Conservation (phyloP, 2,797 vertebrate genomes). For the Acanthiza pusilla region DNA sequence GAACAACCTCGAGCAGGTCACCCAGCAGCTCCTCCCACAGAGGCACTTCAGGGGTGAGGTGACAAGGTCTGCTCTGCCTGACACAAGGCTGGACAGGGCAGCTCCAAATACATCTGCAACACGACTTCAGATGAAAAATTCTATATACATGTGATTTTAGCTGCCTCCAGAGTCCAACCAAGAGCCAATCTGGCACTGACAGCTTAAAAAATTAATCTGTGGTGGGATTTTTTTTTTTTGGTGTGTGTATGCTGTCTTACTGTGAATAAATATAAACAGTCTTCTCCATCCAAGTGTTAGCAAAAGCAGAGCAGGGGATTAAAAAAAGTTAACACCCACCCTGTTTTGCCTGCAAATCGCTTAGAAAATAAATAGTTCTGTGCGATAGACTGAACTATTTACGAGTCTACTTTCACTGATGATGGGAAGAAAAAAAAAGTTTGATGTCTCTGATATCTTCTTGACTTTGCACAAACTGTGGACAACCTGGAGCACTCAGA, state of each 20-base stretch:
- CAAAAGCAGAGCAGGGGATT: neutral
- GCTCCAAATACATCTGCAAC: neutral
- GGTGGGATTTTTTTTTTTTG: neutral
- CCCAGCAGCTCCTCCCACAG: neutral
- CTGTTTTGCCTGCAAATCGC: neutral
- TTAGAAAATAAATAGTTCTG: neutral
- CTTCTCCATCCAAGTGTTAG: neutral
- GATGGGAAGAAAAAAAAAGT: neutral
- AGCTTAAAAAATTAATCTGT: neutral
- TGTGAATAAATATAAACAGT: neutral
- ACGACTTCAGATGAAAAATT: neutral
- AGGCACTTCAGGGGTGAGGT: neutral
- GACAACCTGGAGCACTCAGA: neutral
- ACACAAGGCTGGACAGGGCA: neutral
- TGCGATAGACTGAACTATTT: neutral
- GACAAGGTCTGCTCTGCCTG: neutral
- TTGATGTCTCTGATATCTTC: neutral
- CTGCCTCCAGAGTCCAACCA: neutral
- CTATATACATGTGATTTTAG: rapidly evolving
- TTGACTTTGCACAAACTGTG: neutral
- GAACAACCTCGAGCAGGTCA: neutral
- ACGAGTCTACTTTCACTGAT: neutral
- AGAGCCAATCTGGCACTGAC: neutral
- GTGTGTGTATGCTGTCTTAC: neutral
- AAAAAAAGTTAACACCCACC: neutral